A percentile compares a stretch with the other conserved stretches of the same genome.
phyloP scores from a whole-genome alignment of 1,140 invertebrate genomes.

The Hirudo medicinalis region DNA sequence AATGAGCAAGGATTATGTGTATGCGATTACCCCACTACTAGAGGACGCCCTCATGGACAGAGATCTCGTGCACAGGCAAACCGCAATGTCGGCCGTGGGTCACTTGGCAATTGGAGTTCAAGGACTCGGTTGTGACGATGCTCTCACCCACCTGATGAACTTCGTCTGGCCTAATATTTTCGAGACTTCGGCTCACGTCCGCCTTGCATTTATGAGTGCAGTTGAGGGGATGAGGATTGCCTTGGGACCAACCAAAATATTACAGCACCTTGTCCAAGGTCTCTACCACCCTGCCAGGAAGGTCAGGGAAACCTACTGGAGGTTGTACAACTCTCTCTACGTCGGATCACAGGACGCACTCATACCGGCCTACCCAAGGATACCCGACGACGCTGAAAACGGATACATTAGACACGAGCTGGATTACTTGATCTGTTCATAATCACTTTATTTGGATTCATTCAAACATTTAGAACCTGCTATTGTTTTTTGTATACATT shows the following conservation, averaged over 20 bases:
- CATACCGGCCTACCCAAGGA: conserved; percentile 89
- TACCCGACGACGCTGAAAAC: conserved; percentile 91
- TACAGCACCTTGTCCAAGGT: conserved; percentile 86
- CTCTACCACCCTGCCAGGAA: conserved; percentile 97
- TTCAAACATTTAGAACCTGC: too few relatives aligned
- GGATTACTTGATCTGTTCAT: conserved; percentile 71
- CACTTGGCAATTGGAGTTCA: conserved; percentile 97
- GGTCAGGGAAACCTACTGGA: conserved; percentile 98
- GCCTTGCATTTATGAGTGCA: conserved; percentile 97
- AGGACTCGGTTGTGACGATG: conserved; percentile 98
- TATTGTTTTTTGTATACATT: too few relatives aligned
- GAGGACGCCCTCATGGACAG: conserved; percentile 99
- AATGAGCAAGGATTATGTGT: conserved; percentile 99
- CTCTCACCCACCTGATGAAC: conserved; percentile 86
- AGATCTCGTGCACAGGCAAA: conserved; percentile 95
- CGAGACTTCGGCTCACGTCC: conserved; percentile 96
- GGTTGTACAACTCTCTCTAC: conserved; percentile 94
- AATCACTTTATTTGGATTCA: too few relatives aligned
- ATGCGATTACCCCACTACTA: conserved; percentile 87
- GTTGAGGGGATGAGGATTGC: conserved; percentile 92
- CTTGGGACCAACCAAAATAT: conserved; percentile 84
- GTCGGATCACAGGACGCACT: conserved; percentile 96
- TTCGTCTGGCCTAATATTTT: conserved; percentile 99
- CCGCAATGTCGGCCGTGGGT: conserved; percentile 94
- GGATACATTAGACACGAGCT: conserved; percentile 87